Evolutionary conservation across 2,113 vertebrate genomes (phyloP), one percentile per base, ranked within the genome.

Genomic region (Platysteira castanea): DNA sequence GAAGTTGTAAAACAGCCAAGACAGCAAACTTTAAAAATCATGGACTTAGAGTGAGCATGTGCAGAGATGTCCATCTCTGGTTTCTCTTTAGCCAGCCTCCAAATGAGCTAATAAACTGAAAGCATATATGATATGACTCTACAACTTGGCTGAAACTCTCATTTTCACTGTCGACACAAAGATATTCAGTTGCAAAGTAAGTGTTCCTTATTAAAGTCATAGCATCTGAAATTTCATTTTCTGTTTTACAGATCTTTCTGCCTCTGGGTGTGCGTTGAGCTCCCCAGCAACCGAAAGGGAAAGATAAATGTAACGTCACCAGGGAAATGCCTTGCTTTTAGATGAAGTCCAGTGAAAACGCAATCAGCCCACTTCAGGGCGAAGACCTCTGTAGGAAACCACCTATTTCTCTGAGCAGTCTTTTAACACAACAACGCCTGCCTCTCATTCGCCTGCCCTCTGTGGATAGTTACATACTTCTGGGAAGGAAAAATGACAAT

Each of bases 31-130:
- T 95, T 78, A 91, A 96, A 96, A 96, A 88, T n/a, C 78, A 93
- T 76, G 76, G 68, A 68, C 52, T 82, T 44, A 85, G 68, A 95
- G 46, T 57, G 94, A 97, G 96, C 93, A 96, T 96, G 93, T 97
- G 93, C 94, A 96, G 93, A 94, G 84, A 94, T 95, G 89, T 93
- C 95, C 94, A 95, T 92, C 95, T 97, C 96, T 93, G 91, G 82
- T 96, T 96, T 96, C 92, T 93, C 84, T 96, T 90, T n/a, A 97
- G 77, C 83, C 74, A 61, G 86, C 80, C 85, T 92, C 92, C 88
- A 96, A 95, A 96, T 87, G 92, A 95, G 96, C 96, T 97, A 96
- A 96, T 97, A 97, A 97, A 97, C 93, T 92, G 94, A 82, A 97
- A 95, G 91, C 82, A 88, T 91, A 95, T 80, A 97, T 78, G 90